phyloP scores from a whole-genome alignment of 2,797 vertebrate species.

The Mormyrus hasselquistii region DNA sequence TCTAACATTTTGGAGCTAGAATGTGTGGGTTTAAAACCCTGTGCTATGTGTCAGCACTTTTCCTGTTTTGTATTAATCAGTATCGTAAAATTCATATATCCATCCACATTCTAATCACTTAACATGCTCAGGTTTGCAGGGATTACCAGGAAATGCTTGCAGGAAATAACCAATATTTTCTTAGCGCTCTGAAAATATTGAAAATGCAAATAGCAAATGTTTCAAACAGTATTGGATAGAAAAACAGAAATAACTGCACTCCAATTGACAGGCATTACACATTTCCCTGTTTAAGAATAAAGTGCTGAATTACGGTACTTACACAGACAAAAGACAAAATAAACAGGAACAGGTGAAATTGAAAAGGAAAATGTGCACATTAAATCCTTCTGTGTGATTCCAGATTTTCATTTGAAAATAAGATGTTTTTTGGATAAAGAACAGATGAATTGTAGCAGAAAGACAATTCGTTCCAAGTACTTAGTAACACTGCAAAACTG shows the following conservation, averaged over 20 bases:
- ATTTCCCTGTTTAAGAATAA: not conserved
- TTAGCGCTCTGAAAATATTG: not conserved
- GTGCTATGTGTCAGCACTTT: not conserved
- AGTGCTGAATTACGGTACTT: not conserved
- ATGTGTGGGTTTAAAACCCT: not conserved
- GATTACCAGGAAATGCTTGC: not conserved
- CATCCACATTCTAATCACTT: not conserved
- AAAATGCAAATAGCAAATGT: not conserved
- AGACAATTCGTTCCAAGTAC: slow-evolving; percentile 9
- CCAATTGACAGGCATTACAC: not conserved
- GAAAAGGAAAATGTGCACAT: not conserved
- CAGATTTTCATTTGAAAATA: slow-evolving; percentile 10
- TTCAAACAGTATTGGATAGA: not conserved
- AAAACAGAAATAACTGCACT: not conserved
- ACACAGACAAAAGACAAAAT: not conserved
- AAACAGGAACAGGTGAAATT: slow-evolving; percentile 13
- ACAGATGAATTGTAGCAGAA: not conserved
- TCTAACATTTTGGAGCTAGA: not conserved
- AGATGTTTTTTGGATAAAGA: slow-evolving; percentile 12
- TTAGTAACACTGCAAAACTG: slow-evolving; percentile 11
- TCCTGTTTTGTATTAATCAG: not conserved
- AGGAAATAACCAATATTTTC: not conserved
- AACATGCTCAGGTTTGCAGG: not conserved
- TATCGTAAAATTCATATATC: not conserved
- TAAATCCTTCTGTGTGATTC: not conserved